Evolutionary conservation across 92 coral and sea anemone species (phyloP).

Genomic region (Epizoanthus scotinus): DNA sequence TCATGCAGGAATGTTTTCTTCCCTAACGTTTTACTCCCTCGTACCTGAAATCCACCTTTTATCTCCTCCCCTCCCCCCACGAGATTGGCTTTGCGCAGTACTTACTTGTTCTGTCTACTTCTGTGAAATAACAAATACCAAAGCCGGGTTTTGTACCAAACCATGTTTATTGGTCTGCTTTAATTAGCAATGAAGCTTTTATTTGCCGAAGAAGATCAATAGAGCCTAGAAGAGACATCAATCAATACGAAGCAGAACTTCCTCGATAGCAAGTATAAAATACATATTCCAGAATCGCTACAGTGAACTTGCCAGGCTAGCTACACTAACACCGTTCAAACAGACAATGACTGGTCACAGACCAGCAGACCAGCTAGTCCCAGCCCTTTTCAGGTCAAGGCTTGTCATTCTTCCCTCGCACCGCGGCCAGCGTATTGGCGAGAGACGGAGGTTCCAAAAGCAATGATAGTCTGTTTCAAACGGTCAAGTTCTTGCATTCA

Average conservation of each 20-base stretch:
- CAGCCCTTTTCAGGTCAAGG: not conserved
- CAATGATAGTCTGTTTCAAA: conserved; percentile 7
- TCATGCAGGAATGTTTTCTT: too few species aligned
- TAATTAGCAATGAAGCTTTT: conserved; percentile 11
- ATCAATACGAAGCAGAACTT: conserved; percentile 7
- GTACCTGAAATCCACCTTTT: too few species aligned
- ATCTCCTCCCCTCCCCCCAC: too few species aligned
- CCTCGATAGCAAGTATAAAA: conserved; percentile 26
- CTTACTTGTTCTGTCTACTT: too few species aligned
- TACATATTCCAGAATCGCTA: conserved; percentile 9
- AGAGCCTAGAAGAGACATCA: conserved; percentile 16
- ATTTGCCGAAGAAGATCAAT: conserved; percentile 19
- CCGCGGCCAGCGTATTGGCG: conserved; percentile 40
- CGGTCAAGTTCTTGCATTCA: conserved; percentile 17
- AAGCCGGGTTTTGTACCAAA: not conserved
- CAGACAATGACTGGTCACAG: conserved; percentile 30
- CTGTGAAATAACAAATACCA: too few species aligned
- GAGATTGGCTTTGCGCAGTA: too few species aligned
- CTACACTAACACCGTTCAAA: not conserved
- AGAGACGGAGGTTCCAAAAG: not conserved
- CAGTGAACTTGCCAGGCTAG: not conserved
- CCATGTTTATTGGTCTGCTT: conserved; percentile 7
- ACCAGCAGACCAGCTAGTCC: conserved; percentile 21
- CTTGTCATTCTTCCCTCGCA: conserved; percentile 14
- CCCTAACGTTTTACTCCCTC: too few species aligned